phyloP scores from a whole-genome alignment of 2,888 invertebrate genomes.

The Apodemia duryi region DNA sequence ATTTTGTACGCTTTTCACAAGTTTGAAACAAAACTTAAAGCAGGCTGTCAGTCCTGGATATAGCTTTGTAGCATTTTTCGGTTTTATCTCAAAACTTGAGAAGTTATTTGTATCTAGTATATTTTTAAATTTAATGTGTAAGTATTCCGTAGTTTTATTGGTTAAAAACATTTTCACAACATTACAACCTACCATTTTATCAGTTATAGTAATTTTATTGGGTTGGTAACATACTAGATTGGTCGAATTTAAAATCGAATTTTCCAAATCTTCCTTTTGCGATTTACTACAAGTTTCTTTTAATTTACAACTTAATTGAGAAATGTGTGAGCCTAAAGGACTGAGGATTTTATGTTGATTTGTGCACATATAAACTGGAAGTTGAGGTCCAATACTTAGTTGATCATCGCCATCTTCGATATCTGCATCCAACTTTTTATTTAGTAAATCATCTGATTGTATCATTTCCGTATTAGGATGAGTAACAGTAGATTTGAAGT shows the following conservation, averaged over 20 bases:
- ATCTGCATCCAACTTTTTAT: constrained; percentile 22
- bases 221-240: constrained; percentile 43
- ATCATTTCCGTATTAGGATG: constrained; percentile 54
- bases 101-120: constrained; percentile 45
- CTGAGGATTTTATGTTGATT: constrained; percentile 54
- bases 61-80: constrained; percentile 44
- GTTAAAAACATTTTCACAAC: constrained; percentile 45
- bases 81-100: constrained; percentile 40
- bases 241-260: constrained; percentile 31
- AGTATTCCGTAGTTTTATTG: constrained; percentile 44
- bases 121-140: constrained; percentile 47
- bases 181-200: constrained; percentile 41
- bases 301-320: constrained; percentile 5
- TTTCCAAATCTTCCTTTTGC: neutral
- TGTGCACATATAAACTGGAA: constrained; percentile 42
- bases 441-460: constrained; percentile 26
- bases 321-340: constrained; percentile 36
- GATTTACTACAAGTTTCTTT: neutral
- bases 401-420: constrained; percentile 33
- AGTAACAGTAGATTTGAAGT: constrained; percentile 30
- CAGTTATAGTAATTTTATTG: constrained; percentile 39
- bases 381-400: constrained; percentile 27
- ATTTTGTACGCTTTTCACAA: constrained; percentile 38
- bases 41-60: constrained; percentile 50
- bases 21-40: constrained; percentile 46